A percentile compares a stretch with the other conserved stretches of the same genome.
Evolutionary conservation across 2,888 invertebrate genomes (phyloP).

Genomic region (Octonoba sinensis): DNA sequence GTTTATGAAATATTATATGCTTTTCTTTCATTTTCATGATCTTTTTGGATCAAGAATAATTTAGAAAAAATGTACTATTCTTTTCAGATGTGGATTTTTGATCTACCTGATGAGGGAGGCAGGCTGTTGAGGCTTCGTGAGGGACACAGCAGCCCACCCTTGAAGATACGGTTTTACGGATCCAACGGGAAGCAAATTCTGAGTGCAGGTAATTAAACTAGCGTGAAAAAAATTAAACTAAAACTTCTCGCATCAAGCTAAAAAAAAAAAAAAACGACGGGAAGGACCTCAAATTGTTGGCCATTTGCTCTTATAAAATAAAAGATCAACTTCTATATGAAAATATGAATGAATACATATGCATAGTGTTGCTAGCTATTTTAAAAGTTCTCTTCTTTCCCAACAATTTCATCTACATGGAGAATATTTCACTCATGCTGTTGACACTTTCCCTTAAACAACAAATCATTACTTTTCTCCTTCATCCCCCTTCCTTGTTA

Average conservation of each 20-base stretch:
- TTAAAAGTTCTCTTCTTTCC: too few relatives aligned
- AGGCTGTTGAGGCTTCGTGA: slow-evolving; percentile 83
- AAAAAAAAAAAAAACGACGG: not conserved
- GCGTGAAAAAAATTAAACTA: too few relatives aligned
- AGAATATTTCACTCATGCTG: too few relatives aligned
- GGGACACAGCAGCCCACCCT: slow-evolving; percentile 88
- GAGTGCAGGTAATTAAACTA: slow-evolving; percentile 76
- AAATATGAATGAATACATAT: not conserved
- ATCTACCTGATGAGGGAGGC: slow-evolving; percentile 90
- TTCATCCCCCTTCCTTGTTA: too few relatives aligned
- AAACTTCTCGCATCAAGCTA: not conserved
- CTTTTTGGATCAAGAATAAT: too few relatives aligned
- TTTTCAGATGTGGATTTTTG: slow-evolving; percentile 77
- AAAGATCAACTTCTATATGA: not conserved
- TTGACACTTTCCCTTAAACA: too few relatives aligned
- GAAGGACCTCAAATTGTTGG: too few relatives aligned
- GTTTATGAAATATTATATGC: not conserved
- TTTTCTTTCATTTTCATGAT: not conserved
- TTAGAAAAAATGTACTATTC: too few relatives aligned
- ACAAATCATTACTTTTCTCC: too few relatives aligned
- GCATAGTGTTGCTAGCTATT: too few relatives aligned
- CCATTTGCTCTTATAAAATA: not conserved
- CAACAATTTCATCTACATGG: too few relatives aligned
- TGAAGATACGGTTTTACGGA: slow-evolving; percentile 86
- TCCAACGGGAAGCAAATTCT: slow-evolving; percentile 83